Evolutionary conservation across 2,113 vertebrate species (phyloP), one percentile per base, ranked within the genome.

Genomic region (Sphaerodactylus townsendi): DNA sequence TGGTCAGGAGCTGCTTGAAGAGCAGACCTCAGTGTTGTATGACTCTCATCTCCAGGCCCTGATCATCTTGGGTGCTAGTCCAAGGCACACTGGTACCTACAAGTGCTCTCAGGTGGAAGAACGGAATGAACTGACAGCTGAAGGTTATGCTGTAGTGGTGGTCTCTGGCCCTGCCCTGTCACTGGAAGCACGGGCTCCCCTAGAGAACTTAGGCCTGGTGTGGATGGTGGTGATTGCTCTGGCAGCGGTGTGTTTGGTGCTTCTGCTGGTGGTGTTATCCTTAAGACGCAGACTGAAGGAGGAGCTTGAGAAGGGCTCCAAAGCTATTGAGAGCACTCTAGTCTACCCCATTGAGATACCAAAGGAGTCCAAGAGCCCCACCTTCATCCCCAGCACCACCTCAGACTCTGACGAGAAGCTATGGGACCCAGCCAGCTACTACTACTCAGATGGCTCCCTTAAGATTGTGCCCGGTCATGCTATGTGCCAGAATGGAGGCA

Each of bases 381-480:
- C 95, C 1, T 98, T 99, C 10, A 96, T 97, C 2, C 97, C 98
- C 14, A 97, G 97, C 91, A 93, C 90, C 8, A 95, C 97, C 0
- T 93, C 94, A 0, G 98, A 98, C 80, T 97, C 98, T 0, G 97
- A 98, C 0, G 96, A 97, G 92, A 97, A 97, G 85, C 98, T 99
- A 74, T 99, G 98, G 98, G 98, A 99, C 88, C 98, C 98, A 0
- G 97, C 98, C 19, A 98, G 97, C 82, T 99, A 98, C 86, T 99
- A 99, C 94, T 99, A 97, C 93, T 99, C 98, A 0, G 98, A 99
- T 1, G 98, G 98, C 56, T 99, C 98, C 0, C 96, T 99, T 41
- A 99, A 99, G 93, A 99, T 99, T 17, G 98, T 99, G 73, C 98
- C 98, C 1, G 98, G 98, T 2, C 98, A 98, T 0, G 98, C 98